phyloP scores from a whole-genome alignment of 2,113 vertebrate genomes.

The Physeter macrocephalus region DNA sequence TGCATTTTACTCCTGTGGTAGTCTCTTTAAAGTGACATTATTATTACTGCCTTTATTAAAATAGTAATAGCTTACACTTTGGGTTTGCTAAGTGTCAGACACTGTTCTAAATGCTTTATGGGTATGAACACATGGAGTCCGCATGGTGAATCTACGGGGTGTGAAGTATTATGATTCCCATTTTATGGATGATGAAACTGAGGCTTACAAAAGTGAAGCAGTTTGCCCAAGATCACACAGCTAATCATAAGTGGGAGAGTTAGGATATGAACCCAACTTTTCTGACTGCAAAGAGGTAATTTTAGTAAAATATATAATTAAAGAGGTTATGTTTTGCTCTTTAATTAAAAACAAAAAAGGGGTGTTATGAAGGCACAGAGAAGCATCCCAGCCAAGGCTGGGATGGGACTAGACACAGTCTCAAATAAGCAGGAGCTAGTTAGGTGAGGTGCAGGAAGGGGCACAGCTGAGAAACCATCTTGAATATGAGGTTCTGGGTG shows the following conservation, averaged over 20 bases:
- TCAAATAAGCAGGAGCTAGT: background rate
- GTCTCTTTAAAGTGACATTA: background rate
- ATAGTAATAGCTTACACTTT: background rate
- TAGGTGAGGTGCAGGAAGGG: rapidly evolving
- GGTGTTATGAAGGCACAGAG: too few species aligned
- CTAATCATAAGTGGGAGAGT: background rate
- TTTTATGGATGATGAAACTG: background rate
- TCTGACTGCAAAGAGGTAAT: background rate
- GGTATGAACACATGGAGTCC: rapidly evolving
- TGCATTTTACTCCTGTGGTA: background rate
- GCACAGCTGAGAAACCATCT: rapidly evolving
- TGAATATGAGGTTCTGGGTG: background rate
- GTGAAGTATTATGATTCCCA: background rate
- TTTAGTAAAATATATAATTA: background rate
- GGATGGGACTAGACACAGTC: background rate
- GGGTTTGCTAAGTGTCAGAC: background rate
- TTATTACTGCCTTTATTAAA: background rate
- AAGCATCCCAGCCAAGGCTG: too few species aligned
- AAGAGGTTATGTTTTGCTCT: background rate
- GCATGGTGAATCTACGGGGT: rapidly evolving
- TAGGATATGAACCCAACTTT: background rate
- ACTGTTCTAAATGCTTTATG: background rate
- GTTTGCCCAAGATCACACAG: background rate
- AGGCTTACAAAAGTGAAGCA: background rate
- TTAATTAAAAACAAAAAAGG: background rate